Evolutionary conservation across 1,140 invertebrate species (phyloP).

Genomic region (Leptinotarsa lineolata): DNA sequence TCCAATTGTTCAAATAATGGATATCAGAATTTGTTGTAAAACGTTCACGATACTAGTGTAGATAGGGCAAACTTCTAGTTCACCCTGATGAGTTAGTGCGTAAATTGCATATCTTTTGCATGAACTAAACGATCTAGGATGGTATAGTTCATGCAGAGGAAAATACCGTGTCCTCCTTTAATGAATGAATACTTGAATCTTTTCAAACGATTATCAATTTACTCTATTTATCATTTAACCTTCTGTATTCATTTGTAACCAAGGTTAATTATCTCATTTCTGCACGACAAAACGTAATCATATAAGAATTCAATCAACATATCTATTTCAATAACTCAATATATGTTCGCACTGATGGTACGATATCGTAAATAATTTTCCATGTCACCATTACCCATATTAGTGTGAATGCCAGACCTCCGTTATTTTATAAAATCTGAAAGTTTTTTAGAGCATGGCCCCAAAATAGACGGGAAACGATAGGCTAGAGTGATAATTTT

Average conservation of each 20-base stretch:
- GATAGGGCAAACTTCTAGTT: too few species aligned
- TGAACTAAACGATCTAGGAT: not conserved
- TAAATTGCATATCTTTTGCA: not conserved
- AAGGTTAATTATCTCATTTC: slow-evolving; percentile 26
- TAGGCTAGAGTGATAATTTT: too few species aligned
- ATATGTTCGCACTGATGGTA: not conserved
- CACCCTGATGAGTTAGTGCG: not conserved
- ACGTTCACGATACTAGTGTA: not conserved
- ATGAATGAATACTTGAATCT: not conserved
- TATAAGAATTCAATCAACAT: slow-evolving; percentile 22
- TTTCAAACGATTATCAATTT: slow-evolving; percentile 19
- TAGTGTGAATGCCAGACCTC: too few species aligned
- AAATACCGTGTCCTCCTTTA: not conserved
- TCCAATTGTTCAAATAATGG: not conserved
- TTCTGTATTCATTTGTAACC: slow-evolving; percentile 24
- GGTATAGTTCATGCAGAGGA: not conserved
- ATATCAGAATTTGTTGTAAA: not conserved
- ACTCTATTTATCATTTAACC: slow-evolving; percentile 28
- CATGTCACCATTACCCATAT: not conserved
- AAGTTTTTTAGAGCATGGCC: too few species aligned
- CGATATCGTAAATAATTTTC: not conserved
- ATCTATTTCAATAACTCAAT: slow-evolving; percentile 18
- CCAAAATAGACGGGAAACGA: too few species aligned
- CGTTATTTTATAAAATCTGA: too few species aligned
- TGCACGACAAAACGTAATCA: slow-evolving; percentile 23